A percentile compares a stretch with the other conserved stretches of the same genome.
phyloP scores from a whole-genome alignment of 1,140 invertebrate genomes.

The Diorhabda carinulata region DNA sequence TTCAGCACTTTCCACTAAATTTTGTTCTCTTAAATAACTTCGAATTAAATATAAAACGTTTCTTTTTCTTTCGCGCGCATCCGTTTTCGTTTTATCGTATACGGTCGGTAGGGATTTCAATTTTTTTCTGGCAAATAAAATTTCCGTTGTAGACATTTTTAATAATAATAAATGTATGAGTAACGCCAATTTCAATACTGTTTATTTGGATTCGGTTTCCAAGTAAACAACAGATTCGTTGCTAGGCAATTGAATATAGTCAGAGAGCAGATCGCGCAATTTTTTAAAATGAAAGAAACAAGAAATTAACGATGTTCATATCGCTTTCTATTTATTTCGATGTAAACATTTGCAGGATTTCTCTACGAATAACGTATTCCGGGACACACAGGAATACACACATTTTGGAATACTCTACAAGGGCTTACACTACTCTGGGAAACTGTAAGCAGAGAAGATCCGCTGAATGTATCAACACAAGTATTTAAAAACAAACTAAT shows the following conservation, averaged over 20 bases:
- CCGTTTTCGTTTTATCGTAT: conserved; percentile 55
- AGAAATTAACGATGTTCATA: too few species aligned
- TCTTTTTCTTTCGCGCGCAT: conserved; percentile 62
- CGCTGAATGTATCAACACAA: too few species aligned
- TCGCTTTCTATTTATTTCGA: too few species aligned
- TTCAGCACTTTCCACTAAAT: conserved; percentile 61
- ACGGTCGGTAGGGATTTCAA: conserved; percentile 15
- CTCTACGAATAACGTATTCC: too few species aligned
- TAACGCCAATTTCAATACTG: background rate
- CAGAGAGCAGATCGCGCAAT: too few species aligned
- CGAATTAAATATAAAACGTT: conserved; percentile 73
- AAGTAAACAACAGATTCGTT: conserved; percentile 1
- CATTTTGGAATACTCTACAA: too few species aligned
- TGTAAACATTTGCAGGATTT: too few species aligned
- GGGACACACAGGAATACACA: too few species aligned
- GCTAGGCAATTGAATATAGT: background rate
- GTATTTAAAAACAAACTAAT: too few species aligned
- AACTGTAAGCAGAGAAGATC: too few species aligned
- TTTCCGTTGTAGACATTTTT: background rate
- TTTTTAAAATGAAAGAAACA: too few species aligned
- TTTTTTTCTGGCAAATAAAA: conserved; percentile 6
- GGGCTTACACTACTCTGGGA: too few species aligned
- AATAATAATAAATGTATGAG: background rate
- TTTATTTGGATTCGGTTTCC: background rate
- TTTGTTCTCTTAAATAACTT: conserved; percentile 72